phyloP scores from a whole-genome alignment of 2,113 vertebrate species.

The Sinocyclocheilus grahami region DNA sequence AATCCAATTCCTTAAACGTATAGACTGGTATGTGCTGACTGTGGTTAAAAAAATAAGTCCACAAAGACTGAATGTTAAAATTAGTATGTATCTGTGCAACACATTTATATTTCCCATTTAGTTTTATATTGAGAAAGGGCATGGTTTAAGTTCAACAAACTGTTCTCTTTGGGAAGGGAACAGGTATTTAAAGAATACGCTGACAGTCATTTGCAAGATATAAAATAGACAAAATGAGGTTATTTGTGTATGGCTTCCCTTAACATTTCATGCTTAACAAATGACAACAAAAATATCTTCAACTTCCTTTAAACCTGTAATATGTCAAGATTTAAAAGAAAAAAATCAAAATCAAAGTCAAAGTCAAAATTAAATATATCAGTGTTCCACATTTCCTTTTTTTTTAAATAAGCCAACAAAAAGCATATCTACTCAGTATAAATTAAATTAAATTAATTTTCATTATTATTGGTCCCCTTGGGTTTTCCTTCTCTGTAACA shows the following conservation, averaged over 20 bases:
- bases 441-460: neutral
- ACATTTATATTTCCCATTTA: neutral
- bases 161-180: neutral
- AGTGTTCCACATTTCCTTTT: neutral
- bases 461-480: neutral
- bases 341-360: neutral
- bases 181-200: neutral
- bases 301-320: neutral
- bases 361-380: neutral
- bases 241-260: neutral
- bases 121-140: neutral
- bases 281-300: neutral
- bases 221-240: neutral
- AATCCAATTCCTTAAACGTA: slow-evolving; percentile 67
- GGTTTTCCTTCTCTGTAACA: neutral
- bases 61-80: slow-evolving; percentile 56
- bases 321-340: neutral
- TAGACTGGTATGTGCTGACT: slow-evolving; percentile 61
- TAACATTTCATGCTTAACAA: neutral
- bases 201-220: neutral
- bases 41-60: slow-evolving; percentile 47
- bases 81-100: neutral
- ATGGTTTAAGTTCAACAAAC: neutral
- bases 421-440: neutral
- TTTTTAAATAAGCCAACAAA: neutral